phyloP scores from a whole-genome alignment of 2,797 vertebrate species.

The Arctocebus calabarensis region DNA sequence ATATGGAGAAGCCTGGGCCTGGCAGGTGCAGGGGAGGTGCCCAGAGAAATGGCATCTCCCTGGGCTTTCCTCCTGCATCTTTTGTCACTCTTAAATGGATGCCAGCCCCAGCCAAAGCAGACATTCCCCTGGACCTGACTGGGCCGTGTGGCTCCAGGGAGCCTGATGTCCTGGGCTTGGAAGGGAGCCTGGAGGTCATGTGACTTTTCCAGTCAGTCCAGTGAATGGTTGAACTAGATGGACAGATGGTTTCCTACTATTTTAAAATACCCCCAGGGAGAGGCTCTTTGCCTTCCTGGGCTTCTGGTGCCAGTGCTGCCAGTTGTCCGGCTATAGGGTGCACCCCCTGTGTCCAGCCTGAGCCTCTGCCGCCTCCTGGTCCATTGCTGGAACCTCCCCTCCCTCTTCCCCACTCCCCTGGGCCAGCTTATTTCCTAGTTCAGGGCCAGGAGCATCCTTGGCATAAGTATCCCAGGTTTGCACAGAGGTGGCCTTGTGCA shows the following conservation, averaged over 20 bases:
- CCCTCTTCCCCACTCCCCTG: not conserved
- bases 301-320: not conserved
- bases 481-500: constrained; percentile 28
- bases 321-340: not conserved
- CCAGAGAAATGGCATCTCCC: not conserved
- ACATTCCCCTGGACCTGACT: not conserved
- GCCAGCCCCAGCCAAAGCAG: not conserved
- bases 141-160: not conserved
- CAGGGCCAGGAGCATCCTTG: constrained; percentile 56
- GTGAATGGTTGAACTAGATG: constrained; percentile 40
- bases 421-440: not conserved
- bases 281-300: not conserved
- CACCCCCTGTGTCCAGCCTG: not conserved
- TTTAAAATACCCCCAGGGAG: not conserved
- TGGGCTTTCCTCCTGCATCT: not conserved
- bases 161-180: not conserved
- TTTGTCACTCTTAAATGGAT: not conserved
- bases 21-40: not conserved
- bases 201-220: not conserved
- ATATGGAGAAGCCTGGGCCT: rapidly evolving
- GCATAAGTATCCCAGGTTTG: constrained; percentile 81
- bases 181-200: not conserved
- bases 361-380: not conserved
- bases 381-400: not conserved
- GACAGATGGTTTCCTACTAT: not conserved